A percentile compares a stretch with the other conserved stretches of the same genome.
Evolutionary conservation across 2,888 invertebrate genomes (phyloP).

Genomic region (Physocephala rufipes): DNA sequence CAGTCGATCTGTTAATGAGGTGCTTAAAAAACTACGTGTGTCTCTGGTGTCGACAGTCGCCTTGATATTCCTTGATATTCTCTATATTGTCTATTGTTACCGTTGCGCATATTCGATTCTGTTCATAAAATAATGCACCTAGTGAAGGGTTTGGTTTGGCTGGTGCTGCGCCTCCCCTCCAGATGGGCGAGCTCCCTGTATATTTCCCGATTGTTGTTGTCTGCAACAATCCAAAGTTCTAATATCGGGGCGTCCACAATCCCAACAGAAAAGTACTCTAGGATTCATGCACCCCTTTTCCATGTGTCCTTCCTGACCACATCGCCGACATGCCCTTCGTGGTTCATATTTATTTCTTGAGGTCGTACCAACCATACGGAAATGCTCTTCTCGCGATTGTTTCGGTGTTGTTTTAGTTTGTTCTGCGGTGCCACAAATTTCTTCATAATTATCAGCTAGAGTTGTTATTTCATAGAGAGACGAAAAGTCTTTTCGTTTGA

Average conservation of each 20-base stretch:
- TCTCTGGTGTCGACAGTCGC: not conserved
- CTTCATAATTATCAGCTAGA: not conserved
- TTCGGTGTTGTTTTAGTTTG: not conserved
- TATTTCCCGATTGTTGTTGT: not conserved
- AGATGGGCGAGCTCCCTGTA: not conserved
- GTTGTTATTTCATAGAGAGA: not conserved
- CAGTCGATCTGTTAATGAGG: no score
- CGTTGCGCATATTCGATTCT: slow-evolving; percentile 3
- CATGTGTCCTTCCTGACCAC: slow-evolving; percentile 3
- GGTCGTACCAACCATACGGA: not conserved
- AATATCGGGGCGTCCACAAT: not conserved
- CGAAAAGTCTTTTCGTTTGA: not conserved
- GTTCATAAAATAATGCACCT: not conserved
- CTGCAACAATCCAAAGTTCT: not conserved
- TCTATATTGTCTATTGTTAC: not conserved
- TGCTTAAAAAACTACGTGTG: not conserved
- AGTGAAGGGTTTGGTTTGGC: not conserved
- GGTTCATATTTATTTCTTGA: not conserved
- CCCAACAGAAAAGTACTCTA: not conserved
- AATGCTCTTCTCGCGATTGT: not conserved
- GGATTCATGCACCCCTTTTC: not conserved
- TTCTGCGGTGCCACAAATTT: no score
- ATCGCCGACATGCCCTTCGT: not conserved
- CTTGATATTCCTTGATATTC: no score
- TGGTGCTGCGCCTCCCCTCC: not conserved